These are phyloP conservation scores for Muntiacus muntjak DNA, from an alignment of 2,113 vertebrate species.

Conservation along the genomic window DNA sequence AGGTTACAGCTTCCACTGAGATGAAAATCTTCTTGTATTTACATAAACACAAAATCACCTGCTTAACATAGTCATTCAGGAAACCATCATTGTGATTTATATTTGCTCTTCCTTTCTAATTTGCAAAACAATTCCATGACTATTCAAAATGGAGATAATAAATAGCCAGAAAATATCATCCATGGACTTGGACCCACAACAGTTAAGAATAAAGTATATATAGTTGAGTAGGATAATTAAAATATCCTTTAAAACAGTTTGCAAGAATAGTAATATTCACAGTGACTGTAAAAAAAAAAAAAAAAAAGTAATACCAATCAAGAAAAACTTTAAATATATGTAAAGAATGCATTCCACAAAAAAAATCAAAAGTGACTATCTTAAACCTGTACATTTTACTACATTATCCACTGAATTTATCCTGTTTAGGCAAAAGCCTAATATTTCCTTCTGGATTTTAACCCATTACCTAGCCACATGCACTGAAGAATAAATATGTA, in stretches of 20 bases:
- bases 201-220: background rate
- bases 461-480: background rate
- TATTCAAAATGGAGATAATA: background rate
- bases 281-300: background rate
- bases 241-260: background rate
- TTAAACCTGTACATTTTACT: background rate
- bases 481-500: background rate
- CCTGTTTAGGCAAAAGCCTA: background rate
- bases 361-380: background rate
- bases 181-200: background rate
- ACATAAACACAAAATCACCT: background rate
- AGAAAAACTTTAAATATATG: background rate
- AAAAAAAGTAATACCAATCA: background rate
- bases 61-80: background rate
- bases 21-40: background rate
- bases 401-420: background rate
- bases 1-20: background rate
- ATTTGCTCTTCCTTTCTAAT: background rate
- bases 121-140: slow-evolving; percentile 10
- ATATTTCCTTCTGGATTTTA: background rate
- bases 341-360: background rate
- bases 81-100: background rate
- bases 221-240: background rate
- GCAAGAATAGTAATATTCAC: background rate
- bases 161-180: background rate